phyloP scores from a whole-genome alignment of 2,888 invertebrate genomes.

The Drosophila pseudotakahashii region DNA sequence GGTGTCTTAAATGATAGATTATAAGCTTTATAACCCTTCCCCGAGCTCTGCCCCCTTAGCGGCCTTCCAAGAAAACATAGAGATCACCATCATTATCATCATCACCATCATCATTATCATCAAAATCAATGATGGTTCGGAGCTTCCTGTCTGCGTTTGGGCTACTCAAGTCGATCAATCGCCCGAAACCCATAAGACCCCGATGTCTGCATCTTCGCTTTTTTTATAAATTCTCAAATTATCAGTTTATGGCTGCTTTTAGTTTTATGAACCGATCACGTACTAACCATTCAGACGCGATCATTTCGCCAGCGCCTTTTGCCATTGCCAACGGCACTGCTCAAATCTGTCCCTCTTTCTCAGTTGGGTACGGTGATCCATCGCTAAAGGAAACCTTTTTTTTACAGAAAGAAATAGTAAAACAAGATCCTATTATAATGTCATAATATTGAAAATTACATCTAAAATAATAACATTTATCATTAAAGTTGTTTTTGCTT shows the following conservation, averaged over 20 bases:
- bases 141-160: conserved; percentile 39
- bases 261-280: conserved; percentile 81
- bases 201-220: conserved; percentile 36
- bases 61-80: conserved; percentile 29
- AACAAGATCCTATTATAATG: too few relatives aligned
- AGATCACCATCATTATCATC: conserved; percentile 14
- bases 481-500: too few relatives aligned
- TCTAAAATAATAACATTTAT: too few relatives aligned
- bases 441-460: too few relatives aligned
- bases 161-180: conserved; percentile 51
- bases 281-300: conserved; percentile 63
- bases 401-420: too few relatives aligned
- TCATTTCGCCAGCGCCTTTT: conserved; percentile 32
- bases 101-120: conserved; percentile 16
- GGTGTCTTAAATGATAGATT: conserved; percentile 5
- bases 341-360: conserved; percentile 20
- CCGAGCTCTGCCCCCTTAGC: too few relatives aligned
- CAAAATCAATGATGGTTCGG: conserved; percentile 24
- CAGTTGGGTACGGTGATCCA: conserved; percentile 5
- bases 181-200: conserved; percentile 22
- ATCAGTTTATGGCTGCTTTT: conserved; percentile 79
- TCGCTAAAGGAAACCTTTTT: not conserved
- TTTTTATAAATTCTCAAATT: conserved; percentile 80
- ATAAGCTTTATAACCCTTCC: not conserved
- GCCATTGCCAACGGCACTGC: conserved; percentile 36